A percentile compares a stretch with the other conserved stretches of the same genome.
Evolutionary conservation across 2,888 invertebrate genomes (phyloP).

Genomic region (Andrena bicolor): DNA sequence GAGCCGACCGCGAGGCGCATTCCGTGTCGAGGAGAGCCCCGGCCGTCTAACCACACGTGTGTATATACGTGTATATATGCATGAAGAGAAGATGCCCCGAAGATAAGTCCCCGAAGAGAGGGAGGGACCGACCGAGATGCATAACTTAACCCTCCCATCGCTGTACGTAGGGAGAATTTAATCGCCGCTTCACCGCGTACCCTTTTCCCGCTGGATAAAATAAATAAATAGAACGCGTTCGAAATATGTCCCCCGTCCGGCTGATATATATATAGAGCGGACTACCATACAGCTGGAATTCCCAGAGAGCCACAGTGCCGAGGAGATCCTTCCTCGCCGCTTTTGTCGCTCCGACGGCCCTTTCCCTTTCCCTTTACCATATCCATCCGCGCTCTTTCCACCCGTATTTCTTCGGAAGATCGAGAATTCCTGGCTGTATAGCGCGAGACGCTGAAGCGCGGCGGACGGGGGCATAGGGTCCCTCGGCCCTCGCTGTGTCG

Average conservation of each 20-base stretch:
- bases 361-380: neutral
- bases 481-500: neutral
- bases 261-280: conserved; percentile 80
- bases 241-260: conserved; percentile 79
- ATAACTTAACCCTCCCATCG: conserved; percentile 77
- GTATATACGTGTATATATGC: conserved; percentile 26
- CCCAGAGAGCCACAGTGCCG: conserved; percentile 40
- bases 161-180: conserved; percentile 77
- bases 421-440: conserved; percentile 61
- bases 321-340: conserved; percentile 49
- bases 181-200: conserved; percentile 71
- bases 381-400: conserved; percentile 6
- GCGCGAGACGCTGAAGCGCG: conserved; percentile 46
- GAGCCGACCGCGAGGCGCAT: conserved; percentile 64
- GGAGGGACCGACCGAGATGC: conserved; percentile 79
- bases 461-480: conserved; percentile 14
- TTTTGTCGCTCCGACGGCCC: conserved; percentile 59
- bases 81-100: conserved; percentile 76
- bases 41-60: conserved; percentile 53
- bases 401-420: conserved; percentile 61
- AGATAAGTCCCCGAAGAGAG: conserved; percentile 77
- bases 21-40: conserved; percentile 61
- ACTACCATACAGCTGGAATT: conserved; percentile 69
- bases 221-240: conserved; percentile 79
- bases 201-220: conserved; percentile 71